Base-by-base conservation (phyloP, 2,113 vertebrate species). In the Tympanuchus pallidicinctus region DNA sequence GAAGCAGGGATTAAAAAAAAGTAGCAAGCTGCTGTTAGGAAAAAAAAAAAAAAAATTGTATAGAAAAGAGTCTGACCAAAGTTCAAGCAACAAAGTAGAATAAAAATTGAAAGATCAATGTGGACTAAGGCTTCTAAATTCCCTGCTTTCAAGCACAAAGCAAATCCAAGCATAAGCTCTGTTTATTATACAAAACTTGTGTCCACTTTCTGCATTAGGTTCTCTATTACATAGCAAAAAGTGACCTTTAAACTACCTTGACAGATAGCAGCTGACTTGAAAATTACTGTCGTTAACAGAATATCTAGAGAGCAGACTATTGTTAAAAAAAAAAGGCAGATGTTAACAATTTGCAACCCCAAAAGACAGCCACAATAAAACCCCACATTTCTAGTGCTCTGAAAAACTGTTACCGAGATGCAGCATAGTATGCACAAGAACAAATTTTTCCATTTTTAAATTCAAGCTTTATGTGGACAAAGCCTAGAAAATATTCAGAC, bases 241-340 rank as follows among this genome's bases (percentile, higher is more conserved):
- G 79, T 98, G 97, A 98, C 97, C 98, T 98, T 97, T 98, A 98
- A 97, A 97, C 95, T 98, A 98, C 97, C 97, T 97, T 98, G 97
- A 98, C 97, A 98, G 96, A 98, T 97, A 98, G 96, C 97, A 97
- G 94, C 97, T 98, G 98, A 98, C 96, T 97, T 95, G 97, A 98
- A 98, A 98, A 98, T 98, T 98, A 97, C 75, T 97, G 97, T 98
- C 96, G 98, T 98, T 98, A 98, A 86, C 87, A 96, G 95, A 86
- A 95, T 97, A 98, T 98, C 84, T 78, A 97, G 94, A 98, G 94
- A 98, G 96, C 95, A 98, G 96, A 81, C 87, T 97, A 97, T 97
- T 97, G 96, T 95, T 95, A 97, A 97, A 97, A 97, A 97, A 97
- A 97, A 97, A 97, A 97, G 96, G 97, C 97, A 98, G 97, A 97